Base-by-base conservation (phyloP, 37 sponge, comb jelly and placozoan species). In the Halisarca cf. caerulea region DNA sequence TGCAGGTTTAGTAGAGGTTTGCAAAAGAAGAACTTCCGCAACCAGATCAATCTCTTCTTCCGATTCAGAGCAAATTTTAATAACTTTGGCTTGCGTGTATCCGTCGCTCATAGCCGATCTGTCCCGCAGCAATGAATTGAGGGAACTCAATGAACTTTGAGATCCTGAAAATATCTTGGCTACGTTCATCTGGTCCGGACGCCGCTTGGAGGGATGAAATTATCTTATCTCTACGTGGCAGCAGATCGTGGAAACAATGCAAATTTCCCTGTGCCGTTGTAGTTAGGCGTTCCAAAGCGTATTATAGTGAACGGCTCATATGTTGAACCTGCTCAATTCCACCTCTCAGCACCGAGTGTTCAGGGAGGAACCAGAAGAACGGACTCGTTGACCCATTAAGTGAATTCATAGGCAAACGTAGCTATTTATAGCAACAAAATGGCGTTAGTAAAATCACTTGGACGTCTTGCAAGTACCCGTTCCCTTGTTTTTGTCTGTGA, bases 401-500 rank as follows among this genome's bases (percentile, higher is more conserved):
- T 34, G 71, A n/a, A n/a, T n/a, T n/a, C n/a, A n/a, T n/a, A n/a
- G n/a, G n/a, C n/a, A n/a, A n/a, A n/a, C n/a, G n/a, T n/a, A n/a
- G n/a, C n/a, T n/a, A n/a, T n/a, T n/a, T n/a, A 47, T 47, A 47
- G 51, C 11, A 47, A 47, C 51, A 74, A 74, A 83, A 58, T 83
- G 81, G 87, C 81, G 28, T 83, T 66, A 0, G 82, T 60, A 0
- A 66, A 83, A 54, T 84, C 84, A 39, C 40, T 99, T n/a, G 99
- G 99, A 3, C 79, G 99, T 30, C 41, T 99, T 14, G 79, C 86
- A 8, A 64, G 88, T 20, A 78, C 81, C 58, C 84, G 75, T 32
- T 89, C 94, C 38, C 92, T 89, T 71, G 92, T 99, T 75, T 99
- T 99, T 75, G 68, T 97, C 28, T 99, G 99, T 88, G 99, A 99